Conservation (phyloP, 2,888 invertebrate genomes). For the Tetragonisca angustula region DNA sequence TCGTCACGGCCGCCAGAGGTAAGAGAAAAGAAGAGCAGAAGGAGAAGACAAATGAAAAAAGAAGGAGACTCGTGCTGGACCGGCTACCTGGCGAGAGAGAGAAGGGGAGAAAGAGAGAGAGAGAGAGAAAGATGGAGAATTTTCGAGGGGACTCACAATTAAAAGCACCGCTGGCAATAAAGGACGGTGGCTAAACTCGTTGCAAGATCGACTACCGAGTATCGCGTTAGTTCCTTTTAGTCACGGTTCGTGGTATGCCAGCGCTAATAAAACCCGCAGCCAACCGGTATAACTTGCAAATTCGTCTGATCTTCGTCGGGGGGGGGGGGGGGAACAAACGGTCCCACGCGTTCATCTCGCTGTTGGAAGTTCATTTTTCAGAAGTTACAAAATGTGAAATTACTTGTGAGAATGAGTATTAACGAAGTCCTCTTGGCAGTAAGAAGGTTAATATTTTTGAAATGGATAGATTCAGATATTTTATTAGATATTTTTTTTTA, state of each 20-base stretch:
- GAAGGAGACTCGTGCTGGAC: conserved; percentile 20
- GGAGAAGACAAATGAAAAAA: conserved; percentile 31
- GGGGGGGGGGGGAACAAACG: conserved; percentile 36
- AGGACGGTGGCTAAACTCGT: conserved; percentile 70
- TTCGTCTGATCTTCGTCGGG: conserved; percentile 56
- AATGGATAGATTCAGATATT: not conserved
- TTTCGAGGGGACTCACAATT: conserved; percentile 69
- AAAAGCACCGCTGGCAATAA: conserved; percentile 69
- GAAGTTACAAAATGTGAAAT: not conserved
- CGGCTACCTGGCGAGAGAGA: not conserved
- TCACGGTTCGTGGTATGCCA: conserved; percentile 64
- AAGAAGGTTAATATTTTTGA: not conserved
- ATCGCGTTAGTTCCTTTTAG: conserved; percentile 70
- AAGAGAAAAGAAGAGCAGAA: conserved; percentile 3
- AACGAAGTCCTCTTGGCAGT: too few species aligned
- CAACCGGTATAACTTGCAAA: conserved; percentile 79
- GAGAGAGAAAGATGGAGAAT: conserved; percentile 42
- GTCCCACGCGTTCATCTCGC: conserved; percentile 34
- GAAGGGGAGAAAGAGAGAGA: conserved; percentile 9
- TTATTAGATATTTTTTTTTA: not conserved
- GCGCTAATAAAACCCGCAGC: conserved; percentile 67
- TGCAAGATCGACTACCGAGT: conserved; percentile 72
- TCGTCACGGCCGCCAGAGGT: conserved; percentile 61
- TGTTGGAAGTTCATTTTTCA: not conserved
- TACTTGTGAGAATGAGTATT: not conserved